Base-by-base conservation (phyloP, 1,140 invertebrate species). In the Anastrepha ludens region DNA sequence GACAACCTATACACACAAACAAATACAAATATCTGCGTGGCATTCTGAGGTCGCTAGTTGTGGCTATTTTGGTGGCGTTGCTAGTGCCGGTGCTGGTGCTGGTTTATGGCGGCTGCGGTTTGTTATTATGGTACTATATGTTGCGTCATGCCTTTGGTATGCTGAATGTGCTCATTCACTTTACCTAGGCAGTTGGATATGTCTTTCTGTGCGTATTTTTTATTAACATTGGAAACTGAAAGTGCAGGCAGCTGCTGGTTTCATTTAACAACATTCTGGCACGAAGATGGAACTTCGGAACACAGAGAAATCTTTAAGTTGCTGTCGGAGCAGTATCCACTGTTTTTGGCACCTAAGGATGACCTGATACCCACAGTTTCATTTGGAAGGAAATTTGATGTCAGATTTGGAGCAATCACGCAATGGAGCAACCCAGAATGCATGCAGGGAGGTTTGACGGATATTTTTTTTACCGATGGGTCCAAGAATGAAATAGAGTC, bases 81-180 rank as follows among this genome's bases (percentile, higher is more conserved):
- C 29, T 29, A 29, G 29, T 29, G 29, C 29, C 29, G 29, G 29
- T 67, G 64, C 47, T 81, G 20, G 17, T 50, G 74, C 8, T 55
- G 44, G 29, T 78, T 78, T 50, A 20, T 55, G 44, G 74, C 74
- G 15, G 47, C 47, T 55, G 74, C 11, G 47, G 74, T 55, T 81
- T 50, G n/a, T 81, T 55, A 8, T 78, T 41, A 47, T 81, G n/a
- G 50, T 20, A 44, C 15, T 44, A 8, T n/a, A 7, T 81, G 74
- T 81, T 81, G 74, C 74, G 74, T 81, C 74, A 81, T 81, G 74
- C 4, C 15, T 81, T 55, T 81, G 74, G 74, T 55, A 81, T 81
- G 74, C 47, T n/a, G 41, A 20, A 81, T 29, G 47, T 39, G 74
- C 47, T 81, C n/a, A 55, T 20, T 55, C 7, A 29, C 47, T 81